Percentiles rank a stretch among this genome's conserved stretches.
Evolutionary conservation across 1,140 invertebrate species (phyloP).

Genomic region (Mamestra configurata): DNA sequence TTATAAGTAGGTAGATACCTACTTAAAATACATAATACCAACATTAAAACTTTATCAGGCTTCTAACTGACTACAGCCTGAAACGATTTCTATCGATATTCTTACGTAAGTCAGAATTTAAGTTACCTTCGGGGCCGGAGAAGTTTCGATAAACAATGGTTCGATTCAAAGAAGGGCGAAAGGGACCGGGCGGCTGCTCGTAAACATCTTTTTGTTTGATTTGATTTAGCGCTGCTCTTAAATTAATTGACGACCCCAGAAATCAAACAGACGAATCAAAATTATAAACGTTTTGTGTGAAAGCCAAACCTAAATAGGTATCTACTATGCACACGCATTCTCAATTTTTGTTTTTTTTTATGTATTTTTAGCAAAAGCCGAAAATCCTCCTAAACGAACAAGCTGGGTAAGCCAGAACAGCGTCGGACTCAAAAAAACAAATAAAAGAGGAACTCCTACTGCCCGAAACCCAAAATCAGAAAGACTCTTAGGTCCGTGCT

Average conservation of each 20-base stretch:
- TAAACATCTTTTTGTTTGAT: slow-evolving; percentile 20
- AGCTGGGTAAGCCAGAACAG: too few species aligned
- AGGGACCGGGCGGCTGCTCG: background rate
- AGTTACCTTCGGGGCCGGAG: background rate
- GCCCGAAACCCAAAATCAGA: too few species aligned
- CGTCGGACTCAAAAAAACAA: too few species aligned
- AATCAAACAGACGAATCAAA: slow-evolving; percentile 1
- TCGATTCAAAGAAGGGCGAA: slow-evolving; percentile 6
- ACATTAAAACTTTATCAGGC: too few species aligned
- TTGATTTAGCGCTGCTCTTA: slow-evolving; percentile 10
- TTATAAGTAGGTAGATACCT: too few species aligned
- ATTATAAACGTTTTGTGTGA: background rate
- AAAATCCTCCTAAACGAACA: too few species aligned
- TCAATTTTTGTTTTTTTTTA: background rate
- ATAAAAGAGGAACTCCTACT: too few species aligned
- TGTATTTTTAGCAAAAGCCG: too few species aligned
- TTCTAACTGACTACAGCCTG: too few species aligned
- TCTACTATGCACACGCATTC: background rate
- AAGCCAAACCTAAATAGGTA: background rate
- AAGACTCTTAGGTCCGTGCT: too few species aligned
- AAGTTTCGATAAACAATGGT: slow-evolving; percentile 9
- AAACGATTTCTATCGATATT: too few species aligned
- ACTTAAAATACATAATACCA: too few species aligned
- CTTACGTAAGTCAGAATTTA: background rate
- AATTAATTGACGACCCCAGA: slow-evolving; percentile 14